A percentile compares a stretch with the other conserved stretches of the same genome.
phyloP scores from a whole-genome alignment of 2,797 vertebrate genomes.

The Peromyscus melanophrys region DNA sequence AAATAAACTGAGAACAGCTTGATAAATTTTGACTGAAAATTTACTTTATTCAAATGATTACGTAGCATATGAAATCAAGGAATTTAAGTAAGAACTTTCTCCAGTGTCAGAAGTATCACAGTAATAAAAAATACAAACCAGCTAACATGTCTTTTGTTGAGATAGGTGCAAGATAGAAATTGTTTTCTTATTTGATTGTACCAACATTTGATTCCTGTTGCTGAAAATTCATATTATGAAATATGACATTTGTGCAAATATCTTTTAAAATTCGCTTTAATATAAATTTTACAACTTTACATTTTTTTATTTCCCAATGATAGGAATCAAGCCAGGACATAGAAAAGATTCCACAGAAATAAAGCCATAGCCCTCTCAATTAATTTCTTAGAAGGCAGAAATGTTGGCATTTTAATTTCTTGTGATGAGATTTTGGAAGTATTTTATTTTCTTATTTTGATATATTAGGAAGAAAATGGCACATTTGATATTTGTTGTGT shows the following conservation, averaged over 20 bases:
- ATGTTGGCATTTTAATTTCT: neutral
- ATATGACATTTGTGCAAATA: neutral
- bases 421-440: conserved; percentile 4
- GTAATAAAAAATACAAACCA: conserved; percentile 3
- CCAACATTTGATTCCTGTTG: neutral
- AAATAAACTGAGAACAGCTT: conserved; percentile 39
- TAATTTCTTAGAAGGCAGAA: neutral
- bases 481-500: neutral
- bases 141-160: neutral
- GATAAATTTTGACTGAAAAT: conserved; percentile 60
- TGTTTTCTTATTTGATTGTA: conserved; percentile 14
- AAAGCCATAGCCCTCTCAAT: neutral
- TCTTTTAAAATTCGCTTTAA: neutral
- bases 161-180: neutral
- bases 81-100: conserved; percentile 46
- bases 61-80: neutral
- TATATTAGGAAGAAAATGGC: conserved; percentile 13
- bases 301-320: neutral
- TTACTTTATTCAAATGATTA: conserved; percentile 58
- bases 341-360: neutral
- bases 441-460: neutral
- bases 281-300: neutral
- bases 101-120: neutral
- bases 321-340: neutral
- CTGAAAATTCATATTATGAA: conserved; percentile 25